phyloP scores from a whole-genome alignment of 1,140 invertebrate species.

The Augochlora pura region DNA sequence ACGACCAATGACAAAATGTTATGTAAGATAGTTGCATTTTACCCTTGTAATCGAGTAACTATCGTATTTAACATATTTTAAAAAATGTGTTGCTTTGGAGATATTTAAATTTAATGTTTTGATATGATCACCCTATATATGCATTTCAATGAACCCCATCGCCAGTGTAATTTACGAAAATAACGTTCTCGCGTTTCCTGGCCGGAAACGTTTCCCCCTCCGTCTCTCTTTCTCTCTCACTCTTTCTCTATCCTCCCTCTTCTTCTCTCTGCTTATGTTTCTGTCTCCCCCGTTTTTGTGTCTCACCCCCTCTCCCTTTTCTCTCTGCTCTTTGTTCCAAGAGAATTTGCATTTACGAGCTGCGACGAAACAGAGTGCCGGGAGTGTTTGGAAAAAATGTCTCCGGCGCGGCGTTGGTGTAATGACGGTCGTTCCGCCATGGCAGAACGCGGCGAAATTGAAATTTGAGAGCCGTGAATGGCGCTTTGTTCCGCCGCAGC shows the following conservation, averaged over 20 bases:
- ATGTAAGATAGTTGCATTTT: too few species aligned
- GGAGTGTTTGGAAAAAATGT: not conserved
- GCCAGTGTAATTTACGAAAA: not conserved
- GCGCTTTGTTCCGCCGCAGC: not conserved
- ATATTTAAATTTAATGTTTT: too few species aligned
- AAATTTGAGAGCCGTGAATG: not conserved
- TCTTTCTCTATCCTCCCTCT: not conserved
- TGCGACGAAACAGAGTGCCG: not conserved
- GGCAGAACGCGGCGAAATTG: not conserved
- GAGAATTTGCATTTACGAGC: constrained; percentile 3
- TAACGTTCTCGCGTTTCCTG: not conserved
- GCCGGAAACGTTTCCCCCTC: not conserved
- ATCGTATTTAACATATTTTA: too few species aligned
- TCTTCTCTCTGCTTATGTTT: too few species aligned
- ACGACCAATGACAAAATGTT: too few species aligned
- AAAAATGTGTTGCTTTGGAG: too few species aligned
- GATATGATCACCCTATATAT: not conserved
- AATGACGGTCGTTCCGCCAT: not conserved
- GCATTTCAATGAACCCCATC: not conserved
- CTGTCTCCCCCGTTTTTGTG: too few species aligned
- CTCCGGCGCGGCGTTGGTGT: not conserved
- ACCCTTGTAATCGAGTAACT: too few species aligned
- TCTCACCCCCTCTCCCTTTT: too few species aligned
- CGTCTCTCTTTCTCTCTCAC: too few species aligned
- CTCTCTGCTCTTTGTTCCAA: not conserved